Evolutionary conservation across 2,888 invertebrate genomes (phyloP).

Genomic region (Gibbula magus): DNA sequence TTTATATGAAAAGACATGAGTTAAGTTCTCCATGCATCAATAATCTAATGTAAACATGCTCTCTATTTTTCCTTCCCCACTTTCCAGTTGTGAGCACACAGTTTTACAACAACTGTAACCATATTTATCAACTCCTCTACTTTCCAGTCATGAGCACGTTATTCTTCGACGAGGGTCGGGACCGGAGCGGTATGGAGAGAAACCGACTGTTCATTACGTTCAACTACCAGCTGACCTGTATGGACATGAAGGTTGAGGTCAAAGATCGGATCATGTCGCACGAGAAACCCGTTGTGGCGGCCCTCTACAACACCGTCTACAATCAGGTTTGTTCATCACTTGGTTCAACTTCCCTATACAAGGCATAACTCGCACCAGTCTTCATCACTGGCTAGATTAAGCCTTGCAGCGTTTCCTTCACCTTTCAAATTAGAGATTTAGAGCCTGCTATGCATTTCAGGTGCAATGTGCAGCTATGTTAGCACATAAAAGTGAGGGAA

Average conservation of each 20-base stretch:
- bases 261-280: conserved; percentile 72
- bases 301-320: conserved; percentile 70
- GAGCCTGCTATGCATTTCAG: too few relatives aligned
- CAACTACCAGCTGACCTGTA: conserved; percentile 72
- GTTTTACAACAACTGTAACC: neutral
- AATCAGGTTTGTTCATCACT: conserved; percentile 67
- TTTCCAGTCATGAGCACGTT: conserved; percentile 67
- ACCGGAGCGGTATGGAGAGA: conserved; percentile 56
- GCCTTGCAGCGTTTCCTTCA: too few relatives aligned
- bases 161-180: conserved; percentile 71
- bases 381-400: too few relatives aligned
- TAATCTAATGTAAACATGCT: too few relatives aligned
- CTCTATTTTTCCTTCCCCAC: neutral
- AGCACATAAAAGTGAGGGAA: too few relatives aligned
- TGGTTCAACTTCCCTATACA: too few relatives aligned
- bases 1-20: too few relatives aligned
- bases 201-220: conserved; percentile 74
- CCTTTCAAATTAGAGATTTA: too few relatives aligned
- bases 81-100: neutral
- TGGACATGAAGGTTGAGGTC: conserved; percentile 74
- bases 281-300: conserved; percentile 72
- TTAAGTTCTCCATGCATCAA: too few relatives aligned
- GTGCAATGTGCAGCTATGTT: too few relatives aligned
- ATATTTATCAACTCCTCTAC: neutral
- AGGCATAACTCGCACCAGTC: too few relatives aligned